Evolutionary conservation across 2,113 vertebrate genomes (phyloP).

Genomic region (Podiceps cristatus): DNA sequence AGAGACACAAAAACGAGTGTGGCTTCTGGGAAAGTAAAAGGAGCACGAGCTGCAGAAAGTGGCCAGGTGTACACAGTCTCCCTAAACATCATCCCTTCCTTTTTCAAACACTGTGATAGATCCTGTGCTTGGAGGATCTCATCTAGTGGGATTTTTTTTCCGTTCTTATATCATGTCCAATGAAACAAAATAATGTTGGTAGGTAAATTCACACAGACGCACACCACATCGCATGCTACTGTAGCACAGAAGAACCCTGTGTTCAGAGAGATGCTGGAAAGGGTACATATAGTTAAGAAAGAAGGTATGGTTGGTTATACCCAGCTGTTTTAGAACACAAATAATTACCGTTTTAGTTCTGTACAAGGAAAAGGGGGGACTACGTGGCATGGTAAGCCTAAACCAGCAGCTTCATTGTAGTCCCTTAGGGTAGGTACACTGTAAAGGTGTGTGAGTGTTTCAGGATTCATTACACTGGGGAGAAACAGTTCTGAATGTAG

Average conservation of each 20-base stretch:
- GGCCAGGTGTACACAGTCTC: background rate
- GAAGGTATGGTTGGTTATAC: background rate
- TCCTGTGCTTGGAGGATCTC: background rate
- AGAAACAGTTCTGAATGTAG: background rate
- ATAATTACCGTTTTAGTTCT: background rate
- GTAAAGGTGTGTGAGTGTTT: background rate
- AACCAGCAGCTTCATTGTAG: background rate
- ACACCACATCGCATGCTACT: background rate
- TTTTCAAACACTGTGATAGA: background rate
- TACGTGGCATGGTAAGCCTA: background rate
- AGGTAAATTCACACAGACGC: background rate
- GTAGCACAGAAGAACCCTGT: background rate
- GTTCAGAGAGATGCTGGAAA: background rate
- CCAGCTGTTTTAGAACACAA: background rate
- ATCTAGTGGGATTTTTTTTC: background rate
- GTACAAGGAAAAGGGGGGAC: background rate
- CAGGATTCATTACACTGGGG: background rate
- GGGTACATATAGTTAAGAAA: background rate
- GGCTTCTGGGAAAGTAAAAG: background rate
- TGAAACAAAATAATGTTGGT: background rate
- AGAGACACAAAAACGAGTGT: background rate
- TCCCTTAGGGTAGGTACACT: background rate
- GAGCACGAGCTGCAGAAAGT: background rate
- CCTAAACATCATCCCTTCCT: background rate
- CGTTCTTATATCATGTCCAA: background rate